Evolutionary conservation across 2,113 vertebrate species (phyloP), one percentile per base, ranked within the genome.

Genomic region (Seriola rivoliana): DNA sequence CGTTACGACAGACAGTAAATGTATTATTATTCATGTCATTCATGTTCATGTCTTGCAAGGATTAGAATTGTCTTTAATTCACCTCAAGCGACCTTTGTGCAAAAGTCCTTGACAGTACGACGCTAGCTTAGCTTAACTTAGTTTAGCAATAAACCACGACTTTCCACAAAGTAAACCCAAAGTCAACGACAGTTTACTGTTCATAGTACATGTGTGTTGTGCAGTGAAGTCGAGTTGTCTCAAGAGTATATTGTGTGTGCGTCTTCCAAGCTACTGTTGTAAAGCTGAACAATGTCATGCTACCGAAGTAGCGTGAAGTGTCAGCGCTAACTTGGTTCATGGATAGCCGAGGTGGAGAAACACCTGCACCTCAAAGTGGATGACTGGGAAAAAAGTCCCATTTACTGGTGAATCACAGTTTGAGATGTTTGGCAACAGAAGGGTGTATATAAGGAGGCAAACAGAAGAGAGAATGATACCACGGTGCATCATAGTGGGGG

Each of bases 31-130:
- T n/a, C 1, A 25, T n/a, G 13, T 14, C 40, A 42, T 8, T 8
- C 40, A 0, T 36, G 16, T 42, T 42, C 7, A 10, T 42, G 0
- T 16, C 1, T 58, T 23, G 3, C 57, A 73, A 55, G 0, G 0
- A 6, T 52, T 11, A 10, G 1, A 42, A 17, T 46, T 2, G 8
- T 1, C 14, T 0, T 46, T 25, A 17, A n/a, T 63, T 64, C 48
- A 32, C 65, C 62, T 38, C 44, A 57, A 1, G 17, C 72, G 75
- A 86, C 85, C 85, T 87, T 75, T 60, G 16, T 42, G 34, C 54
- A 25, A 85, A 92, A 86, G 91, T 89, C 91, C 91, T 92, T 92
- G 91, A 90, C 82, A 63, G 78, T 54, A 13, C 10, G 10, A 0
- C 4, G 52, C 75, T 75, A 72, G 8, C 23, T 57, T 21, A 73